Evolutionary conservation across 2,113 vertebrate species (phyloP), one percentile per base, ranked within the genome.

Genomic region (Cervus canadensis): DNA sequence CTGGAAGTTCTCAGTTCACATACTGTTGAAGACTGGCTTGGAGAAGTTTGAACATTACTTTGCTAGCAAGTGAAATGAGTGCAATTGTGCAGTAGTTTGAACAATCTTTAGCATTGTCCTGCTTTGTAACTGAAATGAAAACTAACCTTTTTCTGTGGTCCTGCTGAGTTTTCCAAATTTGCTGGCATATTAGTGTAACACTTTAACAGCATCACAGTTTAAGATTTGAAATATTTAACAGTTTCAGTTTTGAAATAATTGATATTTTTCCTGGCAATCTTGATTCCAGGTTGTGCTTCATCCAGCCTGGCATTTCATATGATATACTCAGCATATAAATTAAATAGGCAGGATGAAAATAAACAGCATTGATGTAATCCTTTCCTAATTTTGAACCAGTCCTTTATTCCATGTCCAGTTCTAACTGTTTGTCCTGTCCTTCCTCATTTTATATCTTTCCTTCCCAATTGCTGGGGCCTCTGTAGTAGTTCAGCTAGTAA

Each of bases 41-140:
- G 17, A 67, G 33, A 67, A 67, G n/a, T 67, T 67, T 67, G 17
- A 67, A 36, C 64, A 67, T 36, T 19, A 67, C 33, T n/a, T 67
- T 67, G 64, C 17, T 36, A 67, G 33, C 8, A 67, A 36, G 64
- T 67, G 33, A 67, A 67, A 67, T 21, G 17, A 36, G 33, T 67
- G 64, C 8, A 67, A 21, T 21, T 36, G 17, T 0, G 1, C 0
- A 0, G 8, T 67, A 36, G 33, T 11, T 11, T 36, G 64, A 67
- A 67, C 17, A 67, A 21, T 67, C 4, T n/a, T 36, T 67, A 67
- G 17, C 33, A 36, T 21, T 67, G 64, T 17, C 8, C 9, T 67
- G 0, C 33, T 67, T 67, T 67, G 64, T 11, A 67, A 67, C 33
- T 67, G 64, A 5, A 67, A 67, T 67, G 33, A 67, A 67, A 67